Evolutionary conservation across 2,113 vertebrate species (phyloP).

Genomic region (Neotragus pygmaeus): DNA sequence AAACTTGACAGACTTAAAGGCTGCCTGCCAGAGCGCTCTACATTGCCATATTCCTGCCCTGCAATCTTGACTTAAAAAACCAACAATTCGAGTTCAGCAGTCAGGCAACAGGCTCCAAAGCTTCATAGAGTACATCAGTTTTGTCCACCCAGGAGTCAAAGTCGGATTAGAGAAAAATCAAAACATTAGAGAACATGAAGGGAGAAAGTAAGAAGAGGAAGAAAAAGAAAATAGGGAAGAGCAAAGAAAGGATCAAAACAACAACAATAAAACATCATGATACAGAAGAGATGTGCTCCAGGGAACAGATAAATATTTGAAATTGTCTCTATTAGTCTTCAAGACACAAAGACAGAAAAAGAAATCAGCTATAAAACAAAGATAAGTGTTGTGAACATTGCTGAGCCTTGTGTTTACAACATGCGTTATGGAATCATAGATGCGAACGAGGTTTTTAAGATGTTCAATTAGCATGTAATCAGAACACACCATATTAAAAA

Average conservation of each 20-base stretch:
- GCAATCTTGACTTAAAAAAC: slow-evolving; percentile 5
- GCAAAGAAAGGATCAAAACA: background rate
- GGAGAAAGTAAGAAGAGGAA: background rate
- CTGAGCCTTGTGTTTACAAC: background rate
- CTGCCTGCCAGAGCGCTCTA: slow-evolving; percentile 40
- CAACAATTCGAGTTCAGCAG: slow-evolving; percentile 16
- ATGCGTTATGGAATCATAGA: background rate
- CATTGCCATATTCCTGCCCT: background rate
- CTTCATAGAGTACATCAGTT: slow-evolving; percentile 53
- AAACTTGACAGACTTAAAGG: slow-evolving; percentile 46
- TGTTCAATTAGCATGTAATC: slow-evolving; percentile 36
- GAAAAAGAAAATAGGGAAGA: background rate
- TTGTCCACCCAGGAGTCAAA: slow-evolving; percentile 42
- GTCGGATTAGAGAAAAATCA: background rate
- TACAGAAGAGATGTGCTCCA: slow-evolving; percentile 50
- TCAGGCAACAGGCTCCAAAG: slow-evolving; percentile 26
- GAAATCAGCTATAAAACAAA: slow-evolving; percentile 34
- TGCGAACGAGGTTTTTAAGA: slow-evolving; percentile 39
- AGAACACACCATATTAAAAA: slow-evolving; percentile 71
- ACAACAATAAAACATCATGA: background rate
- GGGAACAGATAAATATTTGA: background rate
- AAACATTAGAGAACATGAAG: background rate
- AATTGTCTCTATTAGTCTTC: slow-evolving; percentile 31
- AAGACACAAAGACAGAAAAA: slow-evolving; percentile 50
- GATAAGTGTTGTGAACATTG: slow-evolving; percentile 47